Percentiles rank a stretch among this genome's conserved stretches.
Conservation (phyloP, 2,888 invertebrate species). For the Neoascia interrupta region DNA sequence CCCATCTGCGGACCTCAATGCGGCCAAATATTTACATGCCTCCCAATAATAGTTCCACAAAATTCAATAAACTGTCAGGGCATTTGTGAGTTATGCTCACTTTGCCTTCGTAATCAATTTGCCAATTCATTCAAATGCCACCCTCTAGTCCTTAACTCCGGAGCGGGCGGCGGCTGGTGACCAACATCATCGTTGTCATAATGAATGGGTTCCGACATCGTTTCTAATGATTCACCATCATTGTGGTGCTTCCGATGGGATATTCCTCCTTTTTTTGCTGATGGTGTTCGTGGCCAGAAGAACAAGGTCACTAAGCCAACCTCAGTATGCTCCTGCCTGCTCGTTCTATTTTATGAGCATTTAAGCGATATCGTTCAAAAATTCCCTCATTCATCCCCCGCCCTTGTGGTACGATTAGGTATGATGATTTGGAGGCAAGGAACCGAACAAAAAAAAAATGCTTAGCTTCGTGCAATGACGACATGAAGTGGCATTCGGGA, state of each 20-base stretch:
- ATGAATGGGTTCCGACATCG: conserved; percentile 53
- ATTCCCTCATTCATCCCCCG: conserved; percentile 14
- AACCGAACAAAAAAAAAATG: neutral
- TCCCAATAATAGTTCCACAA: neutral
- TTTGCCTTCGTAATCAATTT: conserved; percentile 47
- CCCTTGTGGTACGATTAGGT: neutral
- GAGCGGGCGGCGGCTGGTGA: neutral
- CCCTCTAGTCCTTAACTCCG: neutral
- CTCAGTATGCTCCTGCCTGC: conserved; percentile 4
- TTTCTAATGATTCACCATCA: conserved; percentile 50
- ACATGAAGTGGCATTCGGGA: conserved; percentile 50
- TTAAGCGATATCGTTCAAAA: conserved; percentile 62
- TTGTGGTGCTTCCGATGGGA: conserved; percentile 30
- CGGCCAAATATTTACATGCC: too few species aligned
- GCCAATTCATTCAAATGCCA: conserved; percentile 50
- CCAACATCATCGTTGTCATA: conserved; percentile 24
- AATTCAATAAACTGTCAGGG: conserved; percentile 55
- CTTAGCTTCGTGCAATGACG: conserved; percentile 22
- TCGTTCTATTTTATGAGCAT: conserved; percentile 51
- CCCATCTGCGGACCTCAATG: too few species aligned
- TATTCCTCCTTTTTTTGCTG: conserved; percentile 6
- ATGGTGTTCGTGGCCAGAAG: conserved; percentile 15
- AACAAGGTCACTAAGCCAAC: conserved; percentile 50
- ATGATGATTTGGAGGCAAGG: neutral
- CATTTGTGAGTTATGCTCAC: conserved; percentile 54